These are phyloP conservation scores for Epistrophe grossulariae DNA, from an alignment of 2,888 invertebrate species.

Conservation along the genomic window DNA sequence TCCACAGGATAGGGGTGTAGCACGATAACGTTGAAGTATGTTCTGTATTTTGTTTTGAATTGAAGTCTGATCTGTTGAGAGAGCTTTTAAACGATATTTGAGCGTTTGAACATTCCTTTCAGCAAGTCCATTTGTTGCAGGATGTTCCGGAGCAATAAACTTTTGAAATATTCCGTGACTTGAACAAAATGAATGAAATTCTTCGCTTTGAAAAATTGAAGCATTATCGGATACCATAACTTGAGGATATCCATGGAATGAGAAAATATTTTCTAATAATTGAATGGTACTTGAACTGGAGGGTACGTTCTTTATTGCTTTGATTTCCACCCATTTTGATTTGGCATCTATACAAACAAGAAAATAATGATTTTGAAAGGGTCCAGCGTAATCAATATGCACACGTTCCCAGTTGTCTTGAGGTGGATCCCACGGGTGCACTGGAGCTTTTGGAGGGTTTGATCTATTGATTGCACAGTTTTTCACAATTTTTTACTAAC, in stretches of 20 bases:
- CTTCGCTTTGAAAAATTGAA: background rate
- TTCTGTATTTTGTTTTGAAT: too few relatives aligned
- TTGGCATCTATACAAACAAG: background rate
- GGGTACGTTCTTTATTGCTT: background rate
- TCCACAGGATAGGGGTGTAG: too few relatives aligned
- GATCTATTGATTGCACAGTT: conserved; percentile 2
- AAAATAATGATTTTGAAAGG: background rate
- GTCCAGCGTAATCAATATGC: background rate
- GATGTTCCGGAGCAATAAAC: background rate
- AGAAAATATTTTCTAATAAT: background rate
- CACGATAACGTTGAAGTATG: too few relatives aligned
- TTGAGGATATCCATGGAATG: background rate
- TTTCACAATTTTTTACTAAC: conserved; percentile 73
- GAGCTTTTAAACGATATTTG: too few relatives aligned
- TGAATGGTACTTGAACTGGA: background rate
- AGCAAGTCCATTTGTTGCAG: background rate
- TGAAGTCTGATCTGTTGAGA: too few relatives aligned
- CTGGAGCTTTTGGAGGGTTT: conserved; percentile 16
- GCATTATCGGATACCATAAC: background rate
- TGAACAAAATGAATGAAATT: background rate
- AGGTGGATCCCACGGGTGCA: background rate
- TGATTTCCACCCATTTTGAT: background rate
- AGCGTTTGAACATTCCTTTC: too few relatives aligned
- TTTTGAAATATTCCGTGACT: background rate
- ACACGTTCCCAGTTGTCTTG: background rate